Evolutionary conservation across 1,140 invertebrate genomes (phyloP).

Genomic region (Latrodectus geometricus): DNA sequence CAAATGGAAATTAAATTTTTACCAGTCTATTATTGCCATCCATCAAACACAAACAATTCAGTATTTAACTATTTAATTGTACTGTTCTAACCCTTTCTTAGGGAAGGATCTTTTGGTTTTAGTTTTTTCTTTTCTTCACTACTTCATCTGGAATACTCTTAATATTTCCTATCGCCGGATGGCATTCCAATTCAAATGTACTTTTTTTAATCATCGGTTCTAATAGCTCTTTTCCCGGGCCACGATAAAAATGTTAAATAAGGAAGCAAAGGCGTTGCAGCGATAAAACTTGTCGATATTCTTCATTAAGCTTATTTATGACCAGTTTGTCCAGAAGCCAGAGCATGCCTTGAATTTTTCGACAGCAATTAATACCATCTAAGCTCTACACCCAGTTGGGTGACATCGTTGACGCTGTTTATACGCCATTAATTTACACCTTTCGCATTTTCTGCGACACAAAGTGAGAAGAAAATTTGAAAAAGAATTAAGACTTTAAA

Average conservation of each 20-base stretch:
- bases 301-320: conserved; percentile 51
- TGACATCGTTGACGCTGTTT: too few species aligned
- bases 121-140: too few species aligned
- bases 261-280: background rate
- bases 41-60: background rate
- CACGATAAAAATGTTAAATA: conserved; percentile 37
- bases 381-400: background rate
- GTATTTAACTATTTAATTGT: background rate
- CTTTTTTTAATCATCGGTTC: background rate
- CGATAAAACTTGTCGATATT: conserved; percentile 50
- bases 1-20: too few species aligned
- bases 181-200: too few species aligned
- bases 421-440: too few species aligned
- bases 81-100: background rate
- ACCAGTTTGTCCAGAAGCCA: conserved; percentile 24
- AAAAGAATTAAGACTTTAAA: too few species aligned
- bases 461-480: too few species aligned
- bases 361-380: conserved; percentile 30
- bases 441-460: too few species aligned
- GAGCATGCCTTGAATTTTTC: conserved; percentile 44
- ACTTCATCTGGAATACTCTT: background rate
- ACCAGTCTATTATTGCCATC: background rate
- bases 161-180: too few species aligned
- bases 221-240: conserved; percentile 1
- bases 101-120: background rate